A percentile compares a stretch with the other conserved stretches of the same genome.
Conservation (phyloP, 2,797 vertebrate species). For the Pantherophis vulpinus region DNA sequence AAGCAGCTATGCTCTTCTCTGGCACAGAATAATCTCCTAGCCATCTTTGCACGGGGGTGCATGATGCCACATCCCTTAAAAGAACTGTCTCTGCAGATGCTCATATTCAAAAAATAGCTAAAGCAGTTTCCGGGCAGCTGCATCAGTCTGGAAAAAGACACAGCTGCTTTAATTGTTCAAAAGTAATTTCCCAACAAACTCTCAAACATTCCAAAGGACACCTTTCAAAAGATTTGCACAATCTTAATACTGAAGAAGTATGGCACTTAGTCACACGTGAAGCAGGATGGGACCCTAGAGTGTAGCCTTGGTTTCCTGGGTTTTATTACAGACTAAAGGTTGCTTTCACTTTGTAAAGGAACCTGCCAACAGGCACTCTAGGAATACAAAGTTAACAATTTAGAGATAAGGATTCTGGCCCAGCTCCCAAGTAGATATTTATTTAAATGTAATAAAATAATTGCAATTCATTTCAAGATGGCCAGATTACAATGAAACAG, state of each 20-base stretch:
- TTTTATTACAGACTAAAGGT: too few relatives aligned
- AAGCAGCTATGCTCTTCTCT: not conserved
- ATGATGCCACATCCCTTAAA: not conserved
- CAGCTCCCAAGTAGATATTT: not conserved
- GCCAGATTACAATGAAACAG: not conserved
- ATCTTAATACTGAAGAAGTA: not conserved
- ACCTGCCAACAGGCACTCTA: not conserved
- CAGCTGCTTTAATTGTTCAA: not conserved
- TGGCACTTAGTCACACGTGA: not conserved
- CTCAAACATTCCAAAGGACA: not conserved
- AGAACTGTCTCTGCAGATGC: not conserved
- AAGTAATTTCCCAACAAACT: not conserved
- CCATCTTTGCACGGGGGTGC: not conserved
- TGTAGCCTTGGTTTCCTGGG: too few relatives aligned
- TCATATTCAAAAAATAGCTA: not conserved
- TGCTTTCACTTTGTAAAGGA: not conserved
- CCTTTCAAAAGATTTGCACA: not conserved
- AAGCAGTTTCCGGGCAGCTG: not conserved
- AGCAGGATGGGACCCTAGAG: too few relatives aligned
- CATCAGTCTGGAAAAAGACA: not conserved
- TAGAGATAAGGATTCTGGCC: not conserved
- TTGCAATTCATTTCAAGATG: not conserved
- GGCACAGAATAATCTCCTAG: not conserved
- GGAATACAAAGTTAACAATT: not conserved
- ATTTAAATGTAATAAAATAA: not conserved